Evolutionary conservation across 2,888 invertebrate genomes (phyloP).

Genomic region (Rambutsinella grinnellia): DNA sequence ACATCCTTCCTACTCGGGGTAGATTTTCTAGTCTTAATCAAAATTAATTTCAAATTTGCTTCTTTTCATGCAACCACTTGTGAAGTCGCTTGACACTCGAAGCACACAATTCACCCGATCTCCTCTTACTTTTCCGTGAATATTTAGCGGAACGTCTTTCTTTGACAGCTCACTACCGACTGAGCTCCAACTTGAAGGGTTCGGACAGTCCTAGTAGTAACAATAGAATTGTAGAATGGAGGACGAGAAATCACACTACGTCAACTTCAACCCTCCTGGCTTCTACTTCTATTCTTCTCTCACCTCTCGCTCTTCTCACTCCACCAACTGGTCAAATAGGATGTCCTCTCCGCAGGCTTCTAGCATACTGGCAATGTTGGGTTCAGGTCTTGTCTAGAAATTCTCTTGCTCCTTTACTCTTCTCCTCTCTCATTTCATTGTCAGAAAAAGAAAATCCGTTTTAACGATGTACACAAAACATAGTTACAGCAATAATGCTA

Average conservation of each 20-base stretch:
- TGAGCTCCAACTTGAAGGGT: constrained; percentile 37
- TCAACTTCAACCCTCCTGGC: constrained; percentile 8
- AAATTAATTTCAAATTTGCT: too few relatives aligned
- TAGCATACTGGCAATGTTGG: background rate
- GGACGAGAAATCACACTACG: constrained; percentile 6
- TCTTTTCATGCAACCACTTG: too few relatives aligned
- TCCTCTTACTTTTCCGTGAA: too few relatives aligned
- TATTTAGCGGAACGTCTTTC: constrained; percentile 33
- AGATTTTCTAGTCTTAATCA: too few relatives aligned
- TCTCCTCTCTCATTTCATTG: constrained; percentile 27
- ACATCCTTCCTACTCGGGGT: too few relatives aligned
- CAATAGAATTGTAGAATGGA: background rate
- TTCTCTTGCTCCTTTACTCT: background rate
- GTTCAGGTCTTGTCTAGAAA: background rate
- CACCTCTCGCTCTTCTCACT: background rate
- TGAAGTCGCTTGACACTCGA: too few relatives aligned
- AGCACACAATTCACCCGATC: too few relatives aligned
- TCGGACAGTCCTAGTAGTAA: constrained; percentile 18
- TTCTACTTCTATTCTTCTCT: constrained; percentile 5
- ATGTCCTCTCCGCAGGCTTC: constrained; percentile 47
- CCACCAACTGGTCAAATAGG: constrained; percentile 45
- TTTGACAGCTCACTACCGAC: constrained; percentile 46
- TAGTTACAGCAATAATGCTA: background rate
- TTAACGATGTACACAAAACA: constrained; percentile 14
- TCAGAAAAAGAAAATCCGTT: constrained; percentile 41